phyloP scores from a whole-genome alignment of 2,888 invertebrate species.

The Sepiola atlantica region DNA sequence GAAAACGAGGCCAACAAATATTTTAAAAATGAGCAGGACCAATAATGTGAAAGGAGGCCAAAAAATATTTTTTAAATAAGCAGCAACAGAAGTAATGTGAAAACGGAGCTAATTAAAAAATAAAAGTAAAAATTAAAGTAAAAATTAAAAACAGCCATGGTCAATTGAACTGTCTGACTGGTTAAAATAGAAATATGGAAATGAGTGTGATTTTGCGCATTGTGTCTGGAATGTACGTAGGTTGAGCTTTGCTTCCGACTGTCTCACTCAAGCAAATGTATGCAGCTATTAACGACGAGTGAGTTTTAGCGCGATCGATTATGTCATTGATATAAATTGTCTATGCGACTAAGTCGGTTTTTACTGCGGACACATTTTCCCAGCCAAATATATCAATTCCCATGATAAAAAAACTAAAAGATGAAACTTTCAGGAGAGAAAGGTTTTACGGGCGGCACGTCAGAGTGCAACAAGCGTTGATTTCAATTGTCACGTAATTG shows the following conservation, averaged over 20 bases:
- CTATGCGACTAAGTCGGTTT: not conserved
- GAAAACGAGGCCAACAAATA: no score
- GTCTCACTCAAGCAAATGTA: not conserved
- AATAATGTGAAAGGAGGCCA: no score
- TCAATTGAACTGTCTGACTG: not conserved
- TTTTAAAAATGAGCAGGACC: no score
- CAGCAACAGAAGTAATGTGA: no score
- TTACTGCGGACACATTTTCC: not conserved
- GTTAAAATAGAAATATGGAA: not conserved
- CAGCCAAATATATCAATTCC: not conserved
- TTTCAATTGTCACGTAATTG: no score
- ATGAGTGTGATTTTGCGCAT: not conserved
- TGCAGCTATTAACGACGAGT: not conserved
- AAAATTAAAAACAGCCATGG: not conserved
- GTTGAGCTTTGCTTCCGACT: not conserved
- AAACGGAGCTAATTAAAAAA: no score
- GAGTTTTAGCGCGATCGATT: not conserved
- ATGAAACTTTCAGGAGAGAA: not conserved
- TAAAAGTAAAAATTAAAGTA: no score
- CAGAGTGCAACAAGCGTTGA: no score
- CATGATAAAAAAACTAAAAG: not conserved
- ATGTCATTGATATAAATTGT: not conserved
- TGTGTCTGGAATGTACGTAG: not conserved
- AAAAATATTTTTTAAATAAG: no score
- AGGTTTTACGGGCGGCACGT: not conserved